These are phyloP conservation scores for Coracopsis vasa DNA, from an alignment of 2,113 vertebrate species.

Conservation along the genomic window DNA sequence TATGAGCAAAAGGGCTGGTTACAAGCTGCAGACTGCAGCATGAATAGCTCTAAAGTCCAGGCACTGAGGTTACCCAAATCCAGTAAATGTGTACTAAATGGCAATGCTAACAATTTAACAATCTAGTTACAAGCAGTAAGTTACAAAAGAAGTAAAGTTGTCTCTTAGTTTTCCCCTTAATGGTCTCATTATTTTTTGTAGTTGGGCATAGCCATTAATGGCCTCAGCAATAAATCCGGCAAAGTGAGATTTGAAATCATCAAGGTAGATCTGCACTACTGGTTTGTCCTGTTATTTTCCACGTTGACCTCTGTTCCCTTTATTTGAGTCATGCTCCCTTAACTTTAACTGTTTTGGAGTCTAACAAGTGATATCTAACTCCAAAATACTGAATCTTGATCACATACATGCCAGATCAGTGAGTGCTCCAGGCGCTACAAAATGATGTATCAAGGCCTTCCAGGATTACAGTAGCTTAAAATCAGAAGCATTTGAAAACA, in stretches of 20 bases:
- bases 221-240: constrained; percentile 60
- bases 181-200: constrained; percentile 70
- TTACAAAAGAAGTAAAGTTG: constrained; percentile 33
- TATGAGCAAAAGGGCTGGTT: background rate
- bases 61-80: background rate
- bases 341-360: background rate
- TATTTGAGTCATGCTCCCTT: constrained; percentile 15
- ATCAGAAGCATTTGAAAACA: background rate
- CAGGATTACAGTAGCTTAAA: background rate
- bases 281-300: constrained; percentile 44
- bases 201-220: constrained; percentile 62
- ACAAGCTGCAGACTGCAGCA: background rate
- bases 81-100: constrained; percentile 55
- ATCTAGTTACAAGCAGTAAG: constrained; percentile 39
- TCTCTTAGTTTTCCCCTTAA: constrained; percentile 62
- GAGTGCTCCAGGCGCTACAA: background rate
- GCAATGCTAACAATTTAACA: constrained; percentile 62
- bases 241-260: constrained; percentile 45
- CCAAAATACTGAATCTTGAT: background rate
- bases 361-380: background rate
- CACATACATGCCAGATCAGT: background rate
- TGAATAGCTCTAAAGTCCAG: background rate
- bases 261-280: constrained; percentile 8
- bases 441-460: background rate
- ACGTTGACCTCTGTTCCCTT: background rate